A percentile compares a stretch with the other conserved stretches of the same genome.
Evolutionary conservation across 2,113 vertebrate species (phyloP).

Genomic region (Caracal caracal): DNA sequence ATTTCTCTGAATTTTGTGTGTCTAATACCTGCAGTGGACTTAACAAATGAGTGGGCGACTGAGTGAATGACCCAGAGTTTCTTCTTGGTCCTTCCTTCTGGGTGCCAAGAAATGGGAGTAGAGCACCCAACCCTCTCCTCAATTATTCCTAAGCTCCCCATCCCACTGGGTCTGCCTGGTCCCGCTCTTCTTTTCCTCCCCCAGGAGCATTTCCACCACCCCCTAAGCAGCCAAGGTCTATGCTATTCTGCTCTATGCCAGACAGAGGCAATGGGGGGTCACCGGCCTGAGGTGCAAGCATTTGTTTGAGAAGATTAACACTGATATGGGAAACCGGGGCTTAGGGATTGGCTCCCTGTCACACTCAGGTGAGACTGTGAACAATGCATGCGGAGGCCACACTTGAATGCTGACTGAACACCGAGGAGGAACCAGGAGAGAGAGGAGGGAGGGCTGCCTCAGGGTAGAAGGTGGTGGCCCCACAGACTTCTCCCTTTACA

Average conservation of each 20-base stretch:
- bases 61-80: neutral
- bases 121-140: neutral
- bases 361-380: neutral
- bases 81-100: neutral
- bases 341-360: neutral
- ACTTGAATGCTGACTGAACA: neutral
- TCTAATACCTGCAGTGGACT: neutral
- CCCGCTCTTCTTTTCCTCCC: neutral
- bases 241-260: neutral
- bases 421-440: accelerated
- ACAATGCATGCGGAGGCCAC: neutral
- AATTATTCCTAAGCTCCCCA: neutral
- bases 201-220: neutral
- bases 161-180: neutral
- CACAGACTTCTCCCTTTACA: accelerated
- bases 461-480: accelerated
- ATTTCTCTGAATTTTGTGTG: neutral
- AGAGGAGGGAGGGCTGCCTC: neutral
- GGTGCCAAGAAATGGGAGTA: neutral
- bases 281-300: neutral
- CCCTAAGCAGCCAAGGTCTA: neutral
- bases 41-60: neutral
- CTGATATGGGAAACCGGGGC: neutral
- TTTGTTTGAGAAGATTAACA: neutral
- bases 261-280: neutral